A percentile compares a stretch with the other conserved stretches of the same genome.
Evolutionary conservation across 2,113 vertebrate species (phyloP).

Genomic region (Poeciliopsis prolifica): DNA sequence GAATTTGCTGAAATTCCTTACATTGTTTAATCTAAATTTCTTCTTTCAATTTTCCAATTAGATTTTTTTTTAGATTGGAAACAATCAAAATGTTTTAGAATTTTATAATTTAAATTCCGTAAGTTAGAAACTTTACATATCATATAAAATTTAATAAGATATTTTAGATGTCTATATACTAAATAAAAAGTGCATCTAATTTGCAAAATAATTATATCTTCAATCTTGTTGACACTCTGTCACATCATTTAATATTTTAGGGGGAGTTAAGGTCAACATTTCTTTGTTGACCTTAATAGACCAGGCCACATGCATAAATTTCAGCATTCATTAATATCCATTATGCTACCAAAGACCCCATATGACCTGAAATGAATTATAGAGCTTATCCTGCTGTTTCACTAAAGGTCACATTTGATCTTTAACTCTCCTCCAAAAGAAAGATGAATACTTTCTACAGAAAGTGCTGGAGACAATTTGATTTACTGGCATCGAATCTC

Average conservation of each 20-base stretch:
- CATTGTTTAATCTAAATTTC: background rate
- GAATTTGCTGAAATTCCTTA: background rate
- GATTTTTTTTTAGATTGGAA: no score
- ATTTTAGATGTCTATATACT: no score
- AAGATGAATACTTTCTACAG: background rate
- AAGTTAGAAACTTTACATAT: no score
- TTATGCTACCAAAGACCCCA: conserved; percentile 27
- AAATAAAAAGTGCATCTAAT: background rate
- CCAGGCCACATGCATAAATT: conserved; percentile 10
- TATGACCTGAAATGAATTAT: conserved; percentile 39
- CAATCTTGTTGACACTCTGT: conserved; percentile 13
- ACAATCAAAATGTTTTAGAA: no score
- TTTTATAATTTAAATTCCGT: no score
- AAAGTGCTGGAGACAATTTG: background rate
- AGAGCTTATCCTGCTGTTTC: conserved; percentile 27
- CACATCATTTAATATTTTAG: conserved; percentile 37
- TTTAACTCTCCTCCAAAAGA: background rate
- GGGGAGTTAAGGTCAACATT: conserved; percentile 34
- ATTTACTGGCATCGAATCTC: background rate
- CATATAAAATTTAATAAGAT: no score
- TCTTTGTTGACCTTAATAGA: conserved; percentile 29
- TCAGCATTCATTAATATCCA: conserved; percentile 23
- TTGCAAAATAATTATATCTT: conserved; percentile 12
- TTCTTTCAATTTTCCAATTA: no score
- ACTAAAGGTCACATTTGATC: conserved; percentile 1